phyloP scores from a whole-genome alignment of 2,797 vertebrate genomes.

The Pantherophis vulpinus region DNA sequence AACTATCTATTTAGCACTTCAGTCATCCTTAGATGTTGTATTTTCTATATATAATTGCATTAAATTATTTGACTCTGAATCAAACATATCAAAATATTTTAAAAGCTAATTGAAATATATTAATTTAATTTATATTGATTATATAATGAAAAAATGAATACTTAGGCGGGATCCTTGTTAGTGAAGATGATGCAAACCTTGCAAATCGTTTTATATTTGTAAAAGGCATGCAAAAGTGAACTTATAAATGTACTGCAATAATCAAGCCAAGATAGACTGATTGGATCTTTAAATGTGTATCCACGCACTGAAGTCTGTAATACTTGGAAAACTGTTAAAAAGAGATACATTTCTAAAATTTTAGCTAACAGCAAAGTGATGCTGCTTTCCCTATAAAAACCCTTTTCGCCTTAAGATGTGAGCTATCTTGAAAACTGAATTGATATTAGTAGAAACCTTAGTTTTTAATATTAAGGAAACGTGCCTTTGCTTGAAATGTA shows the following conservation, averaged over 20 bases:
- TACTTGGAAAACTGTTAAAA: not conserved
- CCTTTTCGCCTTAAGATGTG: not conserved
- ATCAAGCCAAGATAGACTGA: not conserved
- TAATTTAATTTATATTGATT: not conserved
- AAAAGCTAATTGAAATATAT: not conserved
- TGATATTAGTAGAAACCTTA: not conserved
- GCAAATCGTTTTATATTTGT: not conserved
- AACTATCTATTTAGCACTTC: not conserved
- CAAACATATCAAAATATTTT: not conserved
- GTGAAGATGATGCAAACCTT: not conserved
- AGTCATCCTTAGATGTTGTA: not conserved
- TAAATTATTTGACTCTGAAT: not conserved
- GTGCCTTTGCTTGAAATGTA: not conserved
- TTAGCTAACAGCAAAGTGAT: not conserved
- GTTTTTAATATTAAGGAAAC: not conserved
- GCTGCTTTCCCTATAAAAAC: not conserved
- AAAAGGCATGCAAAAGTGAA: not conserved
- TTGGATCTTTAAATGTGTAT: not conserved
- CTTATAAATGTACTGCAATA: not conserved
- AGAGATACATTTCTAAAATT: not conserved
- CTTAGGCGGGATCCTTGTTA: not conserved
- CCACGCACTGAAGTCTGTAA: not conserved
- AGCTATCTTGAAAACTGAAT: not conserved
- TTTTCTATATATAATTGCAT: not conserved
- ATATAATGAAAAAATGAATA: not conserved